Percentiles rank a stretch among this genome's conserved stretches.
Conservation (phyloP, 2,797 vertebrate species). For the Anniella stebbinsi region DNA sequence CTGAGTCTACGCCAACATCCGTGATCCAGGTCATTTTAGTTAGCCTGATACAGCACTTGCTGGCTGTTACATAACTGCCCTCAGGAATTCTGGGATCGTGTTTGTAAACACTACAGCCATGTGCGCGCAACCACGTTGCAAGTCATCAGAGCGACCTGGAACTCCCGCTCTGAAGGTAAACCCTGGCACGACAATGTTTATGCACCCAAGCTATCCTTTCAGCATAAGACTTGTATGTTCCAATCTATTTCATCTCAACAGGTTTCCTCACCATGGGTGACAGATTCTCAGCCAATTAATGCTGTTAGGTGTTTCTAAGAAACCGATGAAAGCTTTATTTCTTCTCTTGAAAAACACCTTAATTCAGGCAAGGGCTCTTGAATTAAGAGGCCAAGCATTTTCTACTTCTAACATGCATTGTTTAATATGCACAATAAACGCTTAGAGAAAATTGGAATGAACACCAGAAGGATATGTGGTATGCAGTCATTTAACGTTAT, state of each 20-base stretch:
- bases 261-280: neutral
- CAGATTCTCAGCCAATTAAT: conserved; percentile 3
- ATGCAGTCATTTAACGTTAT: neutral
- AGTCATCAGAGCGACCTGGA: conserved; percentile 77
- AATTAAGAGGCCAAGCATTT: conserved; percentile 39
- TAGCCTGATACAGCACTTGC: conserved; percentile 74
- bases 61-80: conserved; percentile 79
- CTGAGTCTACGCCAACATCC: conserved; percentile 22
- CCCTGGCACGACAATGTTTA: conserved; percentile 74
- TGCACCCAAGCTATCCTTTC: conserved; percentile 49
- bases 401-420: neutral
- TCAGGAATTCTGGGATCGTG: conserved; percentile 85
- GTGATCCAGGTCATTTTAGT: conserved; percentile 66
- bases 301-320: neutral
- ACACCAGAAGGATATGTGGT: neutral
- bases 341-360: conserved; percentile 25
- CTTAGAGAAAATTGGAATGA: neutral
- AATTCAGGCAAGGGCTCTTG: conserved; percentile 10
- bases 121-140: conserved; percentile 82
- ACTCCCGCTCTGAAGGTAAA: conserved; percentile 80
- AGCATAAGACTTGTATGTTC: neutral
- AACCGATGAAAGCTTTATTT: conserved; percentile 27
- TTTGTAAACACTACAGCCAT: conserved; percentile 91
- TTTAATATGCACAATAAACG: neutral
- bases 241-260: neutral